Evolutionary conservation across 37 sponge, comb jelly and placozoan species (phyloP), one percentile per base, ranked within the genome.

Genomic region (Geodia barretti): DNA sequence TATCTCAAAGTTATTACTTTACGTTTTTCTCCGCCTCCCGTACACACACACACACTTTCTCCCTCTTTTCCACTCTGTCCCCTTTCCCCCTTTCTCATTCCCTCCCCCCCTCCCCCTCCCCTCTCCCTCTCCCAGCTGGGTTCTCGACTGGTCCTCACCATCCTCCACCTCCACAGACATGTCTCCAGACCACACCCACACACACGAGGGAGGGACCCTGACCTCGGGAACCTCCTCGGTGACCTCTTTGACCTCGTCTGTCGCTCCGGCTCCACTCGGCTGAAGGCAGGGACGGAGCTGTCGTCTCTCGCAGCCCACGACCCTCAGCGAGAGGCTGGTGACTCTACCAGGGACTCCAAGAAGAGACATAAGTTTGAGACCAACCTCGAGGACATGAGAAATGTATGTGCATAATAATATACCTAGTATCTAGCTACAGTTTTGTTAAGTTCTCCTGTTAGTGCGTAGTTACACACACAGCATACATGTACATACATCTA

Each of bases 311-410:
- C 88, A 28, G 43, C 30, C 26, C 62, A 41, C 41, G 72, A 63
- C 7, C 78, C 77, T 39, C 88, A 84, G 61, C 40, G 64, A 14
- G 85, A 79, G 24, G 47, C 67, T n/a, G n/a, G n/a, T n/a, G n/a
- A n/a, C n/a, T n/a, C n/a, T n/a, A n/a, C n/a, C n/a, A n/a, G n/a
- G n/a, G n/a, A 77, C 47, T n/a, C 38, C 4, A 81, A 59, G 62
- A 81, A 81, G 82, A 81, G 66, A 31, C 84, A 84, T 26, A 92
- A 87, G 47, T 70, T 72, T 30, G 79, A 81, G 63, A 34, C 41
- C 20, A 60, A 78, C 19, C n/a, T 88, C 47, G 92, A 92, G n/a
- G 92, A 92, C n/a, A 80, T 92, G 81, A 92, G 37, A 62, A 71
- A 41, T 60, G 92, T 92, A 75, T 59, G 89, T 59, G 36, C 28